phyloP scores from a whole-genome alignment of 2,113 vertebrate species.

The Ondatra zibethicus region DNA sequence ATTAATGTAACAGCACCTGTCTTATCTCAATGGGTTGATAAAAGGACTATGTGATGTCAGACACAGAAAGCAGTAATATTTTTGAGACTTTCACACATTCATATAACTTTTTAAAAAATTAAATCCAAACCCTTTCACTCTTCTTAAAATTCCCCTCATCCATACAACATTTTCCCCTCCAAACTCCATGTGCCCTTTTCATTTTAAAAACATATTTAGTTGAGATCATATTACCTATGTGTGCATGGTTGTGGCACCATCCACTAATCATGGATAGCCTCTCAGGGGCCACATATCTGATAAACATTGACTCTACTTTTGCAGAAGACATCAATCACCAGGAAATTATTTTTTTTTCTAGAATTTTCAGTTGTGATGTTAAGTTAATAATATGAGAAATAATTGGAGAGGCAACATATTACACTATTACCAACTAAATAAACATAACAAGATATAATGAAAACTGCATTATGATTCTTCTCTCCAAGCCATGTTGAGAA shows the following conservation, averaged over 20 bases:
- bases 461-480: background rate
- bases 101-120: background rate
- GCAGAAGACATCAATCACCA: background rate
- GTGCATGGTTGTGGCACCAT: background rate
- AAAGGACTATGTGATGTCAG: background rate
- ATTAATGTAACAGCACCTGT: background rate
- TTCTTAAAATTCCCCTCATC: background rate
- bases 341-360: background rate
- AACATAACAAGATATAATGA: background rate
- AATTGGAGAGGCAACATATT: background rate
- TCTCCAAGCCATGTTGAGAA: background rate
- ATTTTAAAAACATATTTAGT: background rate
- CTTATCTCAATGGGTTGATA: background rate
- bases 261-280: background rate
- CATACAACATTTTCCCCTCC: background rate
- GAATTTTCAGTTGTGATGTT: background rate
- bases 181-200: background rate
- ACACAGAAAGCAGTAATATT: background rate
- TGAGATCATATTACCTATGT: background rate
- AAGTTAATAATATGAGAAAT: background rate
- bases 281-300: background rate
- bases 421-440: background rate
- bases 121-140: background rate
- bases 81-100: background rate
- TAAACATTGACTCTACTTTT: background rate